Percentiles rank a stretch among this genome's conserved stretches.
These are phyloP conservation scores for Nyctibius bracteatus DNA, from an alignment of 2,113 vertebrate species.

Conservation along the genomic window DNA sequence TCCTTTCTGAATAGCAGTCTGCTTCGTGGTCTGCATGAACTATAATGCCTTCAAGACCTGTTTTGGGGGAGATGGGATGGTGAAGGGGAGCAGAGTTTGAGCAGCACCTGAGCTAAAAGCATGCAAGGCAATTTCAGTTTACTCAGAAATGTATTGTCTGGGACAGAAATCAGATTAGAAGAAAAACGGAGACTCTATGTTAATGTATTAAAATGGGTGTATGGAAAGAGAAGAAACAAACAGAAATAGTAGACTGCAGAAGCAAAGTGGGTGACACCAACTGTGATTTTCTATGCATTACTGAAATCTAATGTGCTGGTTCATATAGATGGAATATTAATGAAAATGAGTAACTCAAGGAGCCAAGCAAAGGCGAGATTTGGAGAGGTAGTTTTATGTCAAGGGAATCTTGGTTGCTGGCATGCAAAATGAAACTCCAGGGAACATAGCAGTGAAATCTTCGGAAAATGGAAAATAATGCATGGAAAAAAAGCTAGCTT, in stretches of 20 bases:
- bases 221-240: not conserved
- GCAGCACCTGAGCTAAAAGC: not conserved
- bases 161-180: not conserved
- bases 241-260: not conserved
- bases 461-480: not conserved
- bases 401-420: not conserved
- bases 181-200: not conserved
- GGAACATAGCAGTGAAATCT: not conserved
- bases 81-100: not conserved
- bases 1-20: not conserved
- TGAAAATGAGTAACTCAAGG: not conserved
- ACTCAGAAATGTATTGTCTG: not conserved
- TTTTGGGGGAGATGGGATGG: not conserved
- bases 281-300: not conserved
- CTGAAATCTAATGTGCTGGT: not conserved
- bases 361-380: not conserved
- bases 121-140: not conserved
- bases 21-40: not conserved
- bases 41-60: not conserved
- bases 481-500: not conserved
- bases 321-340: not conserved
- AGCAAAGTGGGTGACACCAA: not conserved
- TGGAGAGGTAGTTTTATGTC: not conserved
- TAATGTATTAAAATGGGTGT: not conserved
- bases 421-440: not conserved